Evolutionary conservation across 2,113 vertebrate species (phyloP).

Genomic region (Melanostigma gelatinosum): DNA sequence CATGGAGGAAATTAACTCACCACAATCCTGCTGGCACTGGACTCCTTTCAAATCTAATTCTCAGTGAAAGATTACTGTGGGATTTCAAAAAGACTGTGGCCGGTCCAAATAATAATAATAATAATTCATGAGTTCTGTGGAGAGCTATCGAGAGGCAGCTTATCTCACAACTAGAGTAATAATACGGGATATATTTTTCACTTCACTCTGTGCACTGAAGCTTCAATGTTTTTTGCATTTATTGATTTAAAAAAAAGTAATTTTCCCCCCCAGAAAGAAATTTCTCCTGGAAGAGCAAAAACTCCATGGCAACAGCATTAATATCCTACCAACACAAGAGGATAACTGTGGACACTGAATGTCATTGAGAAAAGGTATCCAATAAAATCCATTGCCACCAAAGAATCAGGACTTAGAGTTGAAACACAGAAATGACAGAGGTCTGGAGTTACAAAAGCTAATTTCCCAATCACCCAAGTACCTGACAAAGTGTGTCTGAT

Average conservation of each 20-base stretch:
- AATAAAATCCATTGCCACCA: not conserved
- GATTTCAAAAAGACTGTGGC: constrained; percentile 38
- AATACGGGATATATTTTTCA: not conserved
- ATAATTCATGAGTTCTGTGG: constrained; percentile 26
- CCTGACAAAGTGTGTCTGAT: not conserved
- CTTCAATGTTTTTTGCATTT: not conserved
- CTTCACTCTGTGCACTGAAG: not conserved
- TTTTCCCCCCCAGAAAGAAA: not conserved
- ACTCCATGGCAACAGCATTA: not conserved
- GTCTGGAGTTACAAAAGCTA: not conserved
- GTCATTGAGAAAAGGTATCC: not conserved
- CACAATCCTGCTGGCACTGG: constrained; percentile 83
- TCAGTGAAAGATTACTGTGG: constrained; percentile 81
- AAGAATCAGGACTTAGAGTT: not conserved
- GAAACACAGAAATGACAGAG: not conserved
- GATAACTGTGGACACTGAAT: not conserved
- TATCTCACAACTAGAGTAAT: constrained; percentile 17
- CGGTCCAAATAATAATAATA: constrained; percentile 33
- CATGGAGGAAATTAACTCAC: constrained; percentile 86
- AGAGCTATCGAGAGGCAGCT: constrained; percentile 26
- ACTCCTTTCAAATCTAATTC: constrained; percentile 79
- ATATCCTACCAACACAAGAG: not conserved
- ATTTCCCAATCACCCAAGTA: not conserved
- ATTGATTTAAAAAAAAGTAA: not conserved
- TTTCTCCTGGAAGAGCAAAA: not conserved